Conservation (phyloP, 2,113 vertebrate species). For the Gyps fulvus region DNA sequence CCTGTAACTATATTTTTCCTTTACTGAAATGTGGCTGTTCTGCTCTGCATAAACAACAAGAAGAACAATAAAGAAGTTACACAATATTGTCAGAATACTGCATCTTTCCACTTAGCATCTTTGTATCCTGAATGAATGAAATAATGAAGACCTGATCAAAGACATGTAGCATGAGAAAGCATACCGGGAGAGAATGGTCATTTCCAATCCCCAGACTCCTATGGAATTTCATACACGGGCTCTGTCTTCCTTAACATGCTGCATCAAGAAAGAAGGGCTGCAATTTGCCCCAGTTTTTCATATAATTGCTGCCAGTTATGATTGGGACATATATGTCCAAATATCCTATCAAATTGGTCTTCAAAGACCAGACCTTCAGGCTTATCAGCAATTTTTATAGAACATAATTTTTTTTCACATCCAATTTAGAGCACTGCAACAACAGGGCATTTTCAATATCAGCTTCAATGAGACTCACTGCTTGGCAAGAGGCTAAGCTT, state of each 20-base stretch:
- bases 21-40: neutral
- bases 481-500: neutral
- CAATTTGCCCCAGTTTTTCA: neutral
- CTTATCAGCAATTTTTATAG: neutral
- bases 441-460: neutral
- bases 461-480: neutral
- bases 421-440: neutral
- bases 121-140: neutral
- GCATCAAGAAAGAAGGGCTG: neutral
- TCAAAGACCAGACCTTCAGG: neutral
- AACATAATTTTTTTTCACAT: neutral
- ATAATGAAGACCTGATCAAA: neutral
- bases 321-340: neutral
- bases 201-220: neutral
- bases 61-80: neutral
- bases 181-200: neutral
- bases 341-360: neutral
- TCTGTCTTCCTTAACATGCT: neutral
- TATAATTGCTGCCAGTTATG: neutral
- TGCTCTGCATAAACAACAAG: neutral
- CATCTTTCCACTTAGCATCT: neutral
- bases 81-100: neutral
- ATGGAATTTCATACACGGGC: fast-evolving
- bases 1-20: neutral
- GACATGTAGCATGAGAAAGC: neutral